Conservation (phyloP, 2,888 invertebrate species). For the Patella depressa region DNA sequence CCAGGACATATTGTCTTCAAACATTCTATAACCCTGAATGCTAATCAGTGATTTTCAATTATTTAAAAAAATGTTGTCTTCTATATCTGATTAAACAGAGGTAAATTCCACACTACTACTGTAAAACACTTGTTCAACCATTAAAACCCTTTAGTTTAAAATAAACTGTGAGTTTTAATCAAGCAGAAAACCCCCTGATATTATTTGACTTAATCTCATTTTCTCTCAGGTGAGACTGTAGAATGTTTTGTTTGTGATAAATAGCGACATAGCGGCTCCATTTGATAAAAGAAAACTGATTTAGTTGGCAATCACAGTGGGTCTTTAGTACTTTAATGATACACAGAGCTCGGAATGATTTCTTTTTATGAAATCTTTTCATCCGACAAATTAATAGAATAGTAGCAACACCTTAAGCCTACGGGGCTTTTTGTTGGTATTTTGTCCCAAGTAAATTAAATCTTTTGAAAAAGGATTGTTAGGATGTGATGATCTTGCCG, state of each 20-base stretch:
- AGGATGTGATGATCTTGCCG: neutral
- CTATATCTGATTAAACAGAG: no score
- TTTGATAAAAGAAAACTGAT: slow-evolving; percentile 6
- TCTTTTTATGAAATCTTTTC: slow-evolving; percentile 1
- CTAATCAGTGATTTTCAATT: no score
- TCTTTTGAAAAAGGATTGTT: neutral
- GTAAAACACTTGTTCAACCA: no score
- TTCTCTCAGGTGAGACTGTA: neutral
- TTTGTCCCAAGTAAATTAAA: neutral
- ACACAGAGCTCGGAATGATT: neutral
- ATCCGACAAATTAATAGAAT: neutral
- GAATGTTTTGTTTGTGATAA: neutral
- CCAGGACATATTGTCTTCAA: no score
- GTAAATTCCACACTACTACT: no score
- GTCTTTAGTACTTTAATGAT: neutral
- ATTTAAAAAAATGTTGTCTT: no score
- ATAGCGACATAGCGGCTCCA: neutral
- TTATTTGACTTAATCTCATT: slow-evolving; percentile 5
- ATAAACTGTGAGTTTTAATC: no score
- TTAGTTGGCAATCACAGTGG: neutral
- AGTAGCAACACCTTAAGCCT: neutral
- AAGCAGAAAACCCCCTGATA: neutral
- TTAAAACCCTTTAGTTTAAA: no score
- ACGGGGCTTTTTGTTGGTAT: neutral
- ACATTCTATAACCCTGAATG: no score